These are phyloP conservation scores for Panurus biarmicus DNA, from an alignment of 2,113 vertebrate genomes.

Conservation along the genomic window DNA sequence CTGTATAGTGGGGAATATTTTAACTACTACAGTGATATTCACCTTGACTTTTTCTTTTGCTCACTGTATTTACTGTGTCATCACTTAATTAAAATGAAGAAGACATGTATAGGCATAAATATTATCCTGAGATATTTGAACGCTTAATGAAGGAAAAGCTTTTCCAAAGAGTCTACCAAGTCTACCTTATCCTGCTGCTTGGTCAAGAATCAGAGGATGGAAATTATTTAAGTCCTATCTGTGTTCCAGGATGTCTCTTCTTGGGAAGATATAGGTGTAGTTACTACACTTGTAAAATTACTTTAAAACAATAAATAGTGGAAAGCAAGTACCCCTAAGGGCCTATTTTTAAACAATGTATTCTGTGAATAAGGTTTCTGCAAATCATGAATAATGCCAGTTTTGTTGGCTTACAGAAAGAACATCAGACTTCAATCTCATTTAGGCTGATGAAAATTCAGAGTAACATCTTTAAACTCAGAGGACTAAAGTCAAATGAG, in stretches of 20 bases:
- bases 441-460: not conserved
- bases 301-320: not conserved
- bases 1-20: not conserved
- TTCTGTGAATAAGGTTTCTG: not conserved
- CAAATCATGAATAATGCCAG: not conserved
- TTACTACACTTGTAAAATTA: not conserved
- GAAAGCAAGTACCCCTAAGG: not conserved
- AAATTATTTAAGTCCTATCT: not conserved
- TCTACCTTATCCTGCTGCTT: not conserved
- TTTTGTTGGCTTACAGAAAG: not conserved
- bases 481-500: not conserved
- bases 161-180: not conserved
- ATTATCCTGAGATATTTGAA: not conserved
- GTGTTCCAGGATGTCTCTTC: not conserved
- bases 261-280: not conserved
- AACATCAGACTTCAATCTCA: not conserved
- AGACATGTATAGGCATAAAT: not conserved
- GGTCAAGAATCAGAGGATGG: not conserved
- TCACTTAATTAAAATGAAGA: not conserved
- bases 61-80: not conserved
- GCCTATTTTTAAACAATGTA: not conserved
- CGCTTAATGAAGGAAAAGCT: not conserved
- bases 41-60: not conserved
- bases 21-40: not conserved
- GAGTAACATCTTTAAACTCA: not conserved